Conservation (phyloP, 2,113 vertebrate genomes). For the Gymnorhina tibicen region DNA sequence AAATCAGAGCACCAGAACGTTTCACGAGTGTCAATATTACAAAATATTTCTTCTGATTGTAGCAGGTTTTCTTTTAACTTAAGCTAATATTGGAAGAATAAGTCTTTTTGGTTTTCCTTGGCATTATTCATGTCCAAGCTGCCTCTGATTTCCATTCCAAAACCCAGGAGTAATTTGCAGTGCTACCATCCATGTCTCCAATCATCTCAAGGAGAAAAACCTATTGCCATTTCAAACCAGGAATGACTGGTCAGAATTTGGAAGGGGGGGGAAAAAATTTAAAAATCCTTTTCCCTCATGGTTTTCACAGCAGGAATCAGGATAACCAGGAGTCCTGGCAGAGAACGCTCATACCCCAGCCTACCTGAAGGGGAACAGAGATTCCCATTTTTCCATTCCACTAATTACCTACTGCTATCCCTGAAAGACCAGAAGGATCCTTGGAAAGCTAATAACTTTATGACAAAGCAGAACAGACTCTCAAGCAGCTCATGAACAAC, state of each 20-base stretch:
- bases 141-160: not conserved
- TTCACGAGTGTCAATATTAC: not conserved
- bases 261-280: too few species aligned
- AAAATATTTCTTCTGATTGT: not conserved
- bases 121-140: not conserved
- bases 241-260: not conserved
- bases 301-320: not conserved
- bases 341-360: not conserved
- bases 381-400: not conserved
- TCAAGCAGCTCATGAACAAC: slow-evolving; percentile 11
- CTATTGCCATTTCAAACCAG: not conserved
- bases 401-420: not conserved
- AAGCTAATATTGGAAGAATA: not conserved
- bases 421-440: not conserved
- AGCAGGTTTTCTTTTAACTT: not conserved
- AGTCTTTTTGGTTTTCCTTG: not conserved
- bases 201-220: not conserved
- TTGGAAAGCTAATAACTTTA: not conserved
- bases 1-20: not conserved
- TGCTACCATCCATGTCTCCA: not conserved
- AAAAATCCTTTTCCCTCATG: not conserved
- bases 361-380: not conserved
- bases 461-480: slow-evolving; percentile 1
- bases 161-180: not conserved
- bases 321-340: not conserved